Percentiles rank a stretch among this genome's conserved stretches.
Evolutionary conservation across 1,140 invertebrate species (phyloP).

Genomic region (Drosophila pectinifera): DNA sequence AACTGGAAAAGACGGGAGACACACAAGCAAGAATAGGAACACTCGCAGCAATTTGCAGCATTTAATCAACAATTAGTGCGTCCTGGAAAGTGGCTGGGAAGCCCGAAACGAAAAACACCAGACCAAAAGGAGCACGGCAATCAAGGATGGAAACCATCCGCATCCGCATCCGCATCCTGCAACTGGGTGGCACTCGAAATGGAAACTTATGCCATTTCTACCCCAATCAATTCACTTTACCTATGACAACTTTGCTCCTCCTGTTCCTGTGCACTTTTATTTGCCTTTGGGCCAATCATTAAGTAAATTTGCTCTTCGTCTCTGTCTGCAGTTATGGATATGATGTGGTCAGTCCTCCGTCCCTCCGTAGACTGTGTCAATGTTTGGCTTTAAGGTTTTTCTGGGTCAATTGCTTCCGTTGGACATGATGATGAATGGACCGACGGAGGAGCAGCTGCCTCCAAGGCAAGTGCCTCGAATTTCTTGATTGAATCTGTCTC

Average conservation of each 20-base stretch:
- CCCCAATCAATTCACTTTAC: constrained; percentile 46
- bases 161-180: constrained; percentile 1
- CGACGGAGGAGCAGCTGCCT: constrained; percentile 5
- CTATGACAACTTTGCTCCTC: constrained; percentile 38
- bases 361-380: constrained; percentile 42
- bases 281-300: constrained; percentile 58
- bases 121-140: constrained; percentile 1
- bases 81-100: constrained; percentile 12
- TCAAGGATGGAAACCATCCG: constrained; percentile 20
- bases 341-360: constrained; percentile 17
- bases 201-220: constrained; percentile 25
- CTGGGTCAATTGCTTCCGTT: constrained; percentile 59
- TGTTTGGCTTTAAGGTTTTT: constrained; percentile 56
- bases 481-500: constrained; percentile 14
- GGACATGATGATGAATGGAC: constrained; percentile 21
- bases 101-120: constrained; percentile 2
- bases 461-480: background rate
- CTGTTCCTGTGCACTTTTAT: constrained; percentile 45
- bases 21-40: constrained; percentile 6
- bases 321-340: constrained; percentile 53
- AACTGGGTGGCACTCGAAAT: constrained; percentile 14
- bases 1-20: constrained; percentile 5
- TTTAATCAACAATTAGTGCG: constrained; percentile 70
- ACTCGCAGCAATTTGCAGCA: constrained; percentile 49
- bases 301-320: constrained; percentile 37